Base-by-base conservation (phyloP, 2,113 vertebrate genomes). In the Bungarus multicinctus region DNA sequence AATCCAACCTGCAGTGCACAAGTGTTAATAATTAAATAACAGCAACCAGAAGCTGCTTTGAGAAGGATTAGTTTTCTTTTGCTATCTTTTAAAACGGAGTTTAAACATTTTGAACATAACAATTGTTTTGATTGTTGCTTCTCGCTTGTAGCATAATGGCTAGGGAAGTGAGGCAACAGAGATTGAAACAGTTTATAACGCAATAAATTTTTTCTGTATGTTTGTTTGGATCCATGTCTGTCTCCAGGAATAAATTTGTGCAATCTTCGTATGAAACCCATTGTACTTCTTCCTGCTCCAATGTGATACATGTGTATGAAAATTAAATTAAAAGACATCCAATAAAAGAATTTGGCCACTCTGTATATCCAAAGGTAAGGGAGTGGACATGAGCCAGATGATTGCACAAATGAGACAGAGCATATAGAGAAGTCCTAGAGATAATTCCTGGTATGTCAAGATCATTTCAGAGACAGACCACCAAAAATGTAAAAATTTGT, bases 11-110 rank as follows among this genome's bases (percentile, higher is more conserved):
- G 47, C 47, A 60, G n/a, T 60, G 47, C 74, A 90, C 25, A 47
- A 54, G 43, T 55, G 93, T 94, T 94, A 94, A 94, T 94, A 55
- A 94, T 94, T 94, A 92, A 90, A 22, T 43, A 58, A 89, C 50
- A 25, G 5, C 54, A 89, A n/a, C 88, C n/a, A 64, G 81, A 34
- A 90, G 54, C 20, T 69, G 54, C 10, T 53, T 52, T 89, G 47
- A 22, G 47, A 89, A 93, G 88, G n/a, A 58, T 43, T 90, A 50
- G 16, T 87, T 87, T 64, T 86, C 34, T 60, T 85, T 88, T n/a
- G 27, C 43, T 81, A 12, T 6, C 16, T 81, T 43, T 91, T 27
- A 34, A 52, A 45, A 87, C 5, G 1, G 52, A 12, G 5, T 91
- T 55, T 52, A 47, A 34, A 58, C 74, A 39, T 14, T 57, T 69